Evolutionary conservation across 1,140 invertebrate genomes (phyloP).

Genomic region (Drosophila parabipectinata): DNA sequence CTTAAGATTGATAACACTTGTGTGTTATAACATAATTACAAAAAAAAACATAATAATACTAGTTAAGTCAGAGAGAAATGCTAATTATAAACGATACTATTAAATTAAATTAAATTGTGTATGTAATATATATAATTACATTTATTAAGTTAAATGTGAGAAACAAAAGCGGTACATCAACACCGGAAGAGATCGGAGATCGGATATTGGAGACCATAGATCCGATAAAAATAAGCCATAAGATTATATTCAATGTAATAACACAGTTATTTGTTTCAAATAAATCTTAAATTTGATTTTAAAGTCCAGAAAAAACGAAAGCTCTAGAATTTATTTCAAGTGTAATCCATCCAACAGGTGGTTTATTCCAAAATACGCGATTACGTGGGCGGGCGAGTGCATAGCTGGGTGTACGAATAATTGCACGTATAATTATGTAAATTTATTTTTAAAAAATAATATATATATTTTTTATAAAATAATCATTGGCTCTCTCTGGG

Average conservation of each 20-base stretch:
- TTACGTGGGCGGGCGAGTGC: slow-evolving; percentile 49
- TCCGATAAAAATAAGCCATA: slow-evolving; percentile 50
- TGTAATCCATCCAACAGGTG: not conserved
- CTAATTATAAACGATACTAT: slow-evolving; percentile 64
- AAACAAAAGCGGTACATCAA: slow-evolving; percentile 30
- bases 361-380: slow-evolving; percentile 23
- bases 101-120: slow-evolving; percentile 77
- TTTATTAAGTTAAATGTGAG: slow-evolving; percentile 46
- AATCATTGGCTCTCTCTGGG: slow-evolving; percentile 5
- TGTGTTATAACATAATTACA: slow-evolving; percentile 20
- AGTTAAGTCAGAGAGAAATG: slow-evolving; percentile 51
- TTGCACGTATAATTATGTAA: slow-evolving; percentile 73
- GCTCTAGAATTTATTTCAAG: not conserved
- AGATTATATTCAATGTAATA: slow-evolving; percentile 84
- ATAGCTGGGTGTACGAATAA: slow-evolving; percentile 57
- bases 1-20: slow-evolving; percentile 46
- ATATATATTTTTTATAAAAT: slow-evolving; percentile 49
- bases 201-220: slow-evolving; percentile 3
- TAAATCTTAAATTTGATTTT: slow-evolving; percentile 84
- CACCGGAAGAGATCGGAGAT: slow-evolving; percentile 17
- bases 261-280: slow-evolving; percentile 84
- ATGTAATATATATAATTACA: slow-evolving; percentile 81
- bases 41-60: slow-evolving; percentile 41
- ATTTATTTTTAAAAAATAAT: slow-evolving; percentile 34
- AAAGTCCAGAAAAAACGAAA: slow-evolving; percentile 50